Conservation (phyloP, 2,113 vertebrate species). For the Butastur rufipennis region DNA sequence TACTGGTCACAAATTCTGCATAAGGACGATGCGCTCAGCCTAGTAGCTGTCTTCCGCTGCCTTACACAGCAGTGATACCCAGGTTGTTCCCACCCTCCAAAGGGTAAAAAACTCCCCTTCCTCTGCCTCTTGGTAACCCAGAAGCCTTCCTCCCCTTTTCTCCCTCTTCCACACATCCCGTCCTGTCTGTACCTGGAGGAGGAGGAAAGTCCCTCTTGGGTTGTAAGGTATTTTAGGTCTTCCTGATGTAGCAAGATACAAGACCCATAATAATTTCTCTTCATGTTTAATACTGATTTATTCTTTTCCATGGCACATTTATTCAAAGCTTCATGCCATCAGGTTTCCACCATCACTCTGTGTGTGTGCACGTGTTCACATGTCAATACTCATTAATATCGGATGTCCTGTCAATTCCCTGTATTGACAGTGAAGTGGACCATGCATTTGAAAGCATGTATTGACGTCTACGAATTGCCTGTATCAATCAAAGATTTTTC, state of each 20-base stretch:
- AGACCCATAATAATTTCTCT: neutral
- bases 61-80: neutral
- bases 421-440: neutral
- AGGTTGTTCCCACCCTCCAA: neutral
- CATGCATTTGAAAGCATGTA: neutral
- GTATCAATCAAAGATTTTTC: neutral
- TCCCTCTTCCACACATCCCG: neutral
- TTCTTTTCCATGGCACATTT: neutral
- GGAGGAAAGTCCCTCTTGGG: neutral
- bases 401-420: neutral
- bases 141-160: neutral
- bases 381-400: neutral
- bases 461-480: neutral
- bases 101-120: neutral
- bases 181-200: neutral
- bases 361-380: neutral
- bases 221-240: neutral
- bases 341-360: neutral
- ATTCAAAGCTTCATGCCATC: neutral
- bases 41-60: neutral
- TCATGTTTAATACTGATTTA: neutral
- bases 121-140: neutral
- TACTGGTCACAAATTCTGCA: neutral
- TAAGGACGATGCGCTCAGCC: accelerated
- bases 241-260: neutral